Evolutionary conservation across 2,888 invertebrate genomes (phyloP).

Genomic region (Podabrus alpinus): DNA sequence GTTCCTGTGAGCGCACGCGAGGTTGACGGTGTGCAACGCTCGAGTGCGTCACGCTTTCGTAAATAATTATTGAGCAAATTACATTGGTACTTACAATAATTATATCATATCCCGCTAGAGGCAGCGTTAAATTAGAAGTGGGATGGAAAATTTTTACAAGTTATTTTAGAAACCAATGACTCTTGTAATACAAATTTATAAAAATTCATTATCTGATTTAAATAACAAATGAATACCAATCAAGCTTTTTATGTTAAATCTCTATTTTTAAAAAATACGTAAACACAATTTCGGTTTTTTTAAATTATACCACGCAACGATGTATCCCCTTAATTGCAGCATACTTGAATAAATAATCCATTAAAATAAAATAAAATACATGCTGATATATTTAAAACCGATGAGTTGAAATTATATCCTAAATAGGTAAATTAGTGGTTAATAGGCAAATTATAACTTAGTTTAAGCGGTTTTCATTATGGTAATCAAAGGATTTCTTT

Average conservation of each 20-base stretch:
- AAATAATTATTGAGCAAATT: not conserved
- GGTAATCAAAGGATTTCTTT: constrained; percentile 12
- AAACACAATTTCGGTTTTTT: constrained; percentile 7
- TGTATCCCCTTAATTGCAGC: constrained; percentile 19
- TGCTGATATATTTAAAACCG: constrained; percentile 12
- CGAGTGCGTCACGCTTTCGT: too few species aligned
- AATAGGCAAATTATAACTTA: constrained; percentile 19
- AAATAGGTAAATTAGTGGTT: constrained; percentile 2
- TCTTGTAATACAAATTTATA: not conserved
- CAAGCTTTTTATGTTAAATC: not conserved
- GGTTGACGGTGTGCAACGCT: too few species aligned
- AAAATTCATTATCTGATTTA: not conserved
- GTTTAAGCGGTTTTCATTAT: constrained; percentile 3
- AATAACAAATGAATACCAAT: not conserved
- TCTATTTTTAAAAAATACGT: not conserved
- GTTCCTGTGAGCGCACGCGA: too few species aligned
- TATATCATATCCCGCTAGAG: not conserved
- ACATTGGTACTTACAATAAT: not conserved
- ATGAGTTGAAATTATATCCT: constrained; percentile 11
- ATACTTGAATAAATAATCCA: constrained; percentile 11
- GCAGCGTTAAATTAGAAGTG: not conserved
- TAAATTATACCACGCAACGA: constrained; percentile 15
- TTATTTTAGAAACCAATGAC: not conserved
- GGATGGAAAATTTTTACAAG: not conserved
- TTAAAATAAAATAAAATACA: constrained; percentile 7